Conservation (phyloP, 2,888 invertebrate genomes). For the Atethmia centrago region DNA sequence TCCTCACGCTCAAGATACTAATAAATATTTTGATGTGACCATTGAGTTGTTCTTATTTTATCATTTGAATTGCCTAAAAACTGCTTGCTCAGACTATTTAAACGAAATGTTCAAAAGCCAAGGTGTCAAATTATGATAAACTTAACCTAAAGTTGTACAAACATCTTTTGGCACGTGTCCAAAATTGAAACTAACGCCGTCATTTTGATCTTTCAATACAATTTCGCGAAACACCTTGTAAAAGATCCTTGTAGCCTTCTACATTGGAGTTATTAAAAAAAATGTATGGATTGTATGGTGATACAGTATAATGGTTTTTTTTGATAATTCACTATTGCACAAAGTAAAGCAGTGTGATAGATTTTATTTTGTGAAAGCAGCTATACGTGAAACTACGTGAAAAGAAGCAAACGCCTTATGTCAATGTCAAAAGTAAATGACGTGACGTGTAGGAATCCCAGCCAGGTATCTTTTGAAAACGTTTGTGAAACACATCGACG, state of each 20-base stretch:
- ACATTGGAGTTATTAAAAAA: too few relatives aligned
- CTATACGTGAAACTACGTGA: not conserved
- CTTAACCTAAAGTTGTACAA: not conserved
- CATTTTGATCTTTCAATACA: not conserved
- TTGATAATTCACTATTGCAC: not conserved
- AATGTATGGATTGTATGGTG: not conserved
- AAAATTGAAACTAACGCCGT: not conserved
- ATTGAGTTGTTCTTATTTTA: not conserved
- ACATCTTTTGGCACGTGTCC: not conserved
- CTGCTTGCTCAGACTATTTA: not conserved
- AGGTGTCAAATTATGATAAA: not conserved
- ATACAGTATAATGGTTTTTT: not conserved
- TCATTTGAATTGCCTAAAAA: not conserved
- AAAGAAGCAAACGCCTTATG: slow-evolving; percentile 57
- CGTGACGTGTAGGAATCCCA: slow-evolving; percentile 77
- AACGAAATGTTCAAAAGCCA: not conserved
- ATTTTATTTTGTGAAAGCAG: not conserved
- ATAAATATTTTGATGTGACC: slow-evolving; percentile 18
- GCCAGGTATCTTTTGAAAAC: slow-evolving; percentile 74
- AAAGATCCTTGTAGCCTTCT: not conserved
- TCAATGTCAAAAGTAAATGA: slow-evolving; percentile 70
- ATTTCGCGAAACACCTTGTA: not conserved
- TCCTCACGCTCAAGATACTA: slow-evolving; percentile 9
- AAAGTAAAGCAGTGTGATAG: not conserved
- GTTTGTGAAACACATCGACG: slow-evolving; percentile 71